Conservation (phyloP, 2,797 vertebrate species). For the Hozukius guyotensis region DNA sequence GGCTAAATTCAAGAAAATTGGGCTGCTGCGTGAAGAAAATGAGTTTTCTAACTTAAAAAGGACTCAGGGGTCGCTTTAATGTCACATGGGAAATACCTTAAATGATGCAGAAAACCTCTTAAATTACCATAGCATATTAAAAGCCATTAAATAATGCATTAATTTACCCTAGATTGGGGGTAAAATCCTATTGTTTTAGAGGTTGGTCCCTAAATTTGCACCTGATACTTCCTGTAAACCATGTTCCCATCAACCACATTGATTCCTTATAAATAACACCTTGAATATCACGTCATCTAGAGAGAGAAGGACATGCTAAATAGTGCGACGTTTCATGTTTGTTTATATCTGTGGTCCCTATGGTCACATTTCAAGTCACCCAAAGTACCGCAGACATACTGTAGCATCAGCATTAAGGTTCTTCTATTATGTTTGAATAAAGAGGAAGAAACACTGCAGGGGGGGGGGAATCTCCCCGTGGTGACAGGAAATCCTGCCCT, state of each 20-base stretch:
- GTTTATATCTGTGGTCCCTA: background rate
- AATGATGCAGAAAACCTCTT: background rate
- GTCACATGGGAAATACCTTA: background rate
- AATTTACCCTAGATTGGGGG: background rate
- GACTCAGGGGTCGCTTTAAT: background rate
- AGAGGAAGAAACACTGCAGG: background rate
- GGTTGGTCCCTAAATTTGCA: background rate
- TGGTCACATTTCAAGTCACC: background rate
- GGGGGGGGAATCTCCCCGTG: constrained; percentile 7
- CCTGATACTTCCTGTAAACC: background rate
- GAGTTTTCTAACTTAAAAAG: background rate
- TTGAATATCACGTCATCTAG: background rate
- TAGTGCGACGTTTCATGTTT: background rate
- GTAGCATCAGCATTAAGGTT: constrained; percentile 17
- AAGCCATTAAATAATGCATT: background rate
- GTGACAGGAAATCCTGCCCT: constrained; percentile 55
- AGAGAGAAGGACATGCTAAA: background rate
- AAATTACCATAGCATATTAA: background rate
- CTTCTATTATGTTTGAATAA: constrained; percentile 24
- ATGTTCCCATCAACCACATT: background rate
- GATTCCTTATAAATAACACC: background rate
- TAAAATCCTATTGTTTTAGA: background rate
- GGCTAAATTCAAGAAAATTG: background rate
- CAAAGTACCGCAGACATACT: background rate
- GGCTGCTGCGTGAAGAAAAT: background rate